A percentile compares a stretch with the other conserved stretches of the same genome.
Evolutionary conservation across 2,113 vertebrate genomes (phyloP).

Genomic region (Axis porcinus): DNA sequence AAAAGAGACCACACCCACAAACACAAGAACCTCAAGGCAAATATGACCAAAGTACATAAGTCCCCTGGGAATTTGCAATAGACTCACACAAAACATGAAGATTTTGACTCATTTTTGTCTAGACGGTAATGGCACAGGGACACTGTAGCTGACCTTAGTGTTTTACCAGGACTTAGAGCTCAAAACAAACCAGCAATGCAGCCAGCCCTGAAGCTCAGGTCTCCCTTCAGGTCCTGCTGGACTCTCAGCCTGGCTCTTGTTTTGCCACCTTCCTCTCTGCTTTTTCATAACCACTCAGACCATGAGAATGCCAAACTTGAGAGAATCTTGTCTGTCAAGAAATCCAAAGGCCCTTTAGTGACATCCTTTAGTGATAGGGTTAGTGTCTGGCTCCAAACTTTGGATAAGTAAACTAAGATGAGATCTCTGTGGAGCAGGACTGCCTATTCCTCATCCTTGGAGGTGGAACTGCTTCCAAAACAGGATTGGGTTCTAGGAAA

Average conservation of each 20-base stretch:
- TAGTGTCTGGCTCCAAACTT: background rate
- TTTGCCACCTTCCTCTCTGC: background rate
- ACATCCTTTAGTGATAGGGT: background rate
- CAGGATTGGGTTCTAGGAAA: conserved; percentile 21
- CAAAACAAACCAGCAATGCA: background rate
- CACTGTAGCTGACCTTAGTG: background rate
- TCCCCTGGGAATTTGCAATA: background rate
- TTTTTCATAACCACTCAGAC: background rate
- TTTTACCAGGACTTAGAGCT: background rate
- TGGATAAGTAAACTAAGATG: background rate
- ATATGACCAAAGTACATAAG: background rate
- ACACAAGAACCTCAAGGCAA: background rate
- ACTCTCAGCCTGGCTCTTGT: background rate
- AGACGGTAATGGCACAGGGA: background rate
- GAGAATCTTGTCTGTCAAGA: background rate
- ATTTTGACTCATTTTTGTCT: conserved; percentile 56
- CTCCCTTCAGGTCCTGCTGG: background rate
- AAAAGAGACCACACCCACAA: background rate
- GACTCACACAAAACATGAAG: background rate
- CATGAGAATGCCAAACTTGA: background rate
- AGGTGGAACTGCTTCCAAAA: background rate
- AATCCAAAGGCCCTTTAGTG: background rate
- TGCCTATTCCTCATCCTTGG: background rate
- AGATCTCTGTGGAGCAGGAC: background rate
- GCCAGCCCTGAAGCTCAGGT: background rate